These are phyloP conservation scores for Anaspis maculata DNA, from an alignment of 2,888 invertebrate genomes.

Conservation along the genomic window DNA sequence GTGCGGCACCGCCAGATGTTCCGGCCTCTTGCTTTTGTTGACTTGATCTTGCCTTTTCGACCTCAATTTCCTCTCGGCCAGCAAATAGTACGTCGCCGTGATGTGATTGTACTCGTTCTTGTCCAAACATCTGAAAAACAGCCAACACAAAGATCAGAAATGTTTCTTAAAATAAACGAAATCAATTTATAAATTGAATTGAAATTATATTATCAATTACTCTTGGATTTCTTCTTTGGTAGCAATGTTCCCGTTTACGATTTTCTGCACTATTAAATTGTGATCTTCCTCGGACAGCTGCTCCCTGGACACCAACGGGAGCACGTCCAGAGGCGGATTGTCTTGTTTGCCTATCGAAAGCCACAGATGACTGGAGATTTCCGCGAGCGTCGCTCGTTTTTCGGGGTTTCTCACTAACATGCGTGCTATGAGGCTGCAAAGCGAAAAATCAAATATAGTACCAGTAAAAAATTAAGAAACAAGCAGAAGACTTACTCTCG, in stretches of 20 bases:
- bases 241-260: slow-evolving; percentile 93
- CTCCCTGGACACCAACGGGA: slow-evolving; percentile 82
- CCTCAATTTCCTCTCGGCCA: slow-evolving; percentile 87
- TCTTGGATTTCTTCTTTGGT: slow-evolving; percentile 89
- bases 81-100: slow-evolving; percentile 93
- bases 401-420: slow-evolving; percentile 94
- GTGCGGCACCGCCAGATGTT: slow-evolving; percentile 38
- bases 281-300: slow-evolving; percentile 90
- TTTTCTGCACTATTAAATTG: slow-evolving; percentile 84
- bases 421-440: slow-evolving; percentile 69
- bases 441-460: neutral
- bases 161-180: slow-evolving; percentile 6
- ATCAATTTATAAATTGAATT: neutral
- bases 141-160: too few species aligned
- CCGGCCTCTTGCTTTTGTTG: slow-evolving; percentile 40
- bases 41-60: slow-evolving; percentile 62
- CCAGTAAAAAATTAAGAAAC: neutral
- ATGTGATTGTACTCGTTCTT: slow-evolving; percentile 97
- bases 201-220: slow-evolving; percentile 44
- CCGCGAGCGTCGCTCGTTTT: slow-evolving; percentile 76
- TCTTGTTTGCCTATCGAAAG: slow-evolving; percentile 50
- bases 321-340: slow-evolving; percentile 48
- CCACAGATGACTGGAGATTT: slow-evolving; percentile 86
- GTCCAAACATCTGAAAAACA: slow-evolving; percentile 71
- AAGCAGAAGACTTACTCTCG: slow-evolving; percentile 50